Percentiles rank a stretch among this genome's conserved stretches.
Evolutionary conservation across 2,113 vertebrate genomes (phyloP).

Genomic region (Uropsilus gracilis): DNA sequence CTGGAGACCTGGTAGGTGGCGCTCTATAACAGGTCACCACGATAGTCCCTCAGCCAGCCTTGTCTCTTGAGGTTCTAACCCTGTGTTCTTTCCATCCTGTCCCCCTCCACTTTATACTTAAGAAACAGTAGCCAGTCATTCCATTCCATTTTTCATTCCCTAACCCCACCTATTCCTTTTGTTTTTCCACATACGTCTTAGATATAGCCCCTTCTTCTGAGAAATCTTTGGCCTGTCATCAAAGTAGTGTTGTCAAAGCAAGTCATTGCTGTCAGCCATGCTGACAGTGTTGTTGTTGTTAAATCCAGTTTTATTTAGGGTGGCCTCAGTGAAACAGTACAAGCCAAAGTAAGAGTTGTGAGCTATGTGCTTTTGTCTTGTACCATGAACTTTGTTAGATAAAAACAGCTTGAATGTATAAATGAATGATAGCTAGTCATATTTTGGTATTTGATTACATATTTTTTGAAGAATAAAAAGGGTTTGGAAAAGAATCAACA

Average conservation of each 20-base stretch:
- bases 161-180: background rate
- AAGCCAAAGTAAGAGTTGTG: background rate
- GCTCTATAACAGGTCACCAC: too few species aligned
- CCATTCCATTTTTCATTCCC: background rate
- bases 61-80: too few species aligned
- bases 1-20: too few species aligned
- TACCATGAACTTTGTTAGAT: background rate
- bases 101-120: background rate
- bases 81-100: too few species aligned
- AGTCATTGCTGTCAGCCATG: background rate
- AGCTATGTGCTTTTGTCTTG: background rate
- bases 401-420: background rate
- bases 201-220: background rate
- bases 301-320: background rate
- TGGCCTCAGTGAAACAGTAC: background rate
- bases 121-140: background rate
- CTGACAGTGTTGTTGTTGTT: background rate
- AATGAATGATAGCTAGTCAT: background rate
- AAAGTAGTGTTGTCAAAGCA: background rate
- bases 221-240: background rate
- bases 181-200: background rate
- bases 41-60: too few species aligned
- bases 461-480: slow-evolving; percentile 30
- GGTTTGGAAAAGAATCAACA: slow-evolving; percentile 34
- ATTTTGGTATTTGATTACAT: background rate